A percentile compares a stretch with the other conserved stretches of the same genome.
Conservation (phyloP, 2,113 vertebrate species). For the Furnarius figulus region DNA sequence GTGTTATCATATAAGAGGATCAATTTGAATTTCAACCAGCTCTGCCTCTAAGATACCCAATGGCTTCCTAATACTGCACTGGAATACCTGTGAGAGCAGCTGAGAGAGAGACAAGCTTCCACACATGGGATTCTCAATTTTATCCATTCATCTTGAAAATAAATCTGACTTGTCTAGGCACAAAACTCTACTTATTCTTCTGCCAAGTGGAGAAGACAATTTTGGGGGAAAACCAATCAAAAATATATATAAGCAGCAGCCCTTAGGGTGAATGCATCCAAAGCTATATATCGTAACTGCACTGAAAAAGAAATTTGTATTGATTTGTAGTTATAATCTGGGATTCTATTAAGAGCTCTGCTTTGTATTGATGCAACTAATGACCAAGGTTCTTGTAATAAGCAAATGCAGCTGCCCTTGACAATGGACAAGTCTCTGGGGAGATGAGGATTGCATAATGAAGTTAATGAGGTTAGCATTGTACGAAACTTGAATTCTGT, state of each 20-base stretch:
- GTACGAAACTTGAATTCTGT: not conserved
- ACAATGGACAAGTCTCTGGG: constrained; percentile 49
- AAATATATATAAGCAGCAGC: not conserved
- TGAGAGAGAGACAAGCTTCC: not conserved
- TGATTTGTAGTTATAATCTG: constrained; percentile 33
- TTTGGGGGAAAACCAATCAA: not conserved
- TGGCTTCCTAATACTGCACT: not conserved
- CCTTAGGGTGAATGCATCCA: not conserved
- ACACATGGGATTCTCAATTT: not conserved
- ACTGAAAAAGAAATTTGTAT: constrained; percentile 32
- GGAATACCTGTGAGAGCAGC: not conserved
- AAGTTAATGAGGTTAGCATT: constrained; percentile 1
- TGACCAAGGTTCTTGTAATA: constrained; percentile 48
- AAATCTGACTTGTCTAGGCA: not conserved
- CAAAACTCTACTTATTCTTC: not conserved
- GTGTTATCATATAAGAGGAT: not conserved
- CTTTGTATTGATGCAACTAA: constrained; percentile 39
- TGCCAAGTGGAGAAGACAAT: not conserved
- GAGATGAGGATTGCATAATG: constrained; percentile 14
- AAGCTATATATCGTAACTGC: not conserved
- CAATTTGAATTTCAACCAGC: not conserved
- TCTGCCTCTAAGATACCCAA: not conserved
- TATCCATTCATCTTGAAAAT: not conserved
- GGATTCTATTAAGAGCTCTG: constrained; percentile 15
- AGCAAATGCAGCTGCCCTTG: constrained; percentile 65